Evolutionary conservation across 2,113 vertebrate genomes (phyloP).

Genomic region (Anhinga anhinga): DNA sequence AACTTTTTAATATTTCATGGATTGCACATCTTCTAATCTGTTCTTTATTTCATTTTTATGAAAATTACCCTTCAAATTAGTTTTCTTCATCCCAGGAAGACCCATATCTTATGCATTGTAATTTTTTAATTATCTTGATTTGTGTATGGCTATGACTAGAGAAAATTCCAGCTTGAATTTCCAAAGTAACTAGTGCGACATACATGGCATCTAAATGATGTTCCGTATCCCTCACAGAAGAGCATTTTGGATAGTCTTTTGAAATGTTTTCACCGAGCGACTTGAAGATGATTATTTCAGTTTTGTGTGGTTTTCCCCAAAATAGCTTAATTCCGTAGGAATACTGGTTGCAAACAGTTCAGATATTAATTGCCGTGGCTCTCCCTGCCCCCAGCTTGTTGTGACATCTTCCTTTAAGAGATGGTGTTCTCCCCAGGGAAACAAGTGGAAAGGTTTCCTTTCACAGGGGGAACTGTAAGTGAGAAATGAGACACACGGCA

Average conservation of each 20-base stretch:
- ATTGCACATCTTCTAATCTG: background rate
- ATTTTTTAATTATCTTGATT: slow-evolving; percentile 53
- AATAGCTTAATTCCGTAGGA: background rate
- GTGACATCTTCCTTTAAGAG: background rate
- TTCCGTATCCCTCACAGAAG: background rate
- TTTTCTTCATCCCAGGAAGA: slow-evolving; percentile 36
- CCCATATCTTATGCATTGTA: background rate
- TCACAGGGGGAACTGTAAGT: background rate
- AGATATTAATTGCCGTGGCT: background rate
- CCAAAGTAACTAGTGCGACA: background rate
- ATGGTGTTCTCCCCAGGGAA: background rate
- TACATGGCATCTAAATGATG: background rate
- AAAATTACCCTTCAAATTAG: slow-evolving; percentile 41
- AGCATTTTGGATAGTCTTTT: background rate
- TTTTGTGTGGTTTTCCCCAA: background rate
- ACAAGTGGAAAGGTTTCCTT: background rate
- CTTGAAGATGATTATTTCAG: background rate
- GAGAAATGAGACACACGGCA: fast-evolving
- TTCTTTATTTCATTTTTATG: slow-evolving; percentile 53
- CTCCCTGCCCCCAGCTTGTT: background rate
- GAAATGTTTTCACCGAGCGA: background rate
- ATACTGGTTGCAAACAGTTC: background rate
- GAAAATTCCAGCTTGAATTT: slow-evolving; percentile 14
- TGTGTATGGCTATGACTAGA: background rate
- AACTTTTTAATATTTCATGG: slow-evolving; percentile 47